These are phyloP conservation scores for Rhopalosiphum nymphaeae DNA, from an alignment of 2,888 invertebrate genomes.

Conservation along the genomic window DNA sequence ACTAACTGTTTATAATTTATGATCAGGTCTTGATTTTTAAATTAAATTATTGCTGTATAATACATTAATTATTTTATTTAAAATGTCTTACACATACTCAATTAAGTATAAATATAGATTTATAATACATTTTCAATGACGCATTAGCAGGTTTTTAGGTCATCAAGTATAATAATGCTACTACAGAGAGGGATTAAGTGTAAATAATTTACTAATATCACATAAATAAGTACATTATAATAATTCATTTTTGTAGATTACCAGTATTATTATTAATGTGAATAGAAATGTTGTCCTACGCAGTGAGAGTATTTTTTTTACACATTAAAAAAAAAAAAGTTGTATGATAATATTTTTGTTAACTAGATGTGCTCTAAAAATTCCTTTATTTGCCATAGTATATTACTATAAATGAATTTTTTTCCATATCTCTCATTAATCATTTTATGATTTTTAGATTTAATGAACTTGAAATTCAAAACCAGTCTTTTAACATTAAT, in stretches of 20 bases:
- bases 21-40: background rate
- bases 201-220: too few relatives aligned
- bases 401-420: background rate
- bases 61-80: background rate
- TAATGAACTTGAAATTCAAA: conserved; percentile 12
- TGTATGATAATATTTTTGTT: too few relatives aligned
- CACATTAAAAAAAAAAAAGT: background rate
- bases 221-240: too few relatives aligned
- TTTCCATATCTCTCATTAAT: background rate
- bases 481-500: conserved; percentile 34
- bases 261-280: too few relatives aligned
- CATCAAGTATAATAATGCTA: too few relatives aligned
- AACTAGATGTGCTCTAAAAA: too few relatives aligned
- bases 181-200: too few relatives aligned
- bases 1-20: background rate
- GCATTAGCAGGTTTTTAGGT: too few relatives aligned
- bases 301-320: background rate
- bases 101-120: background rate
- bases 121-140: background rate
- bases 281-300: too few relatives aligned
- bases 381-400: too few relatives aligned
- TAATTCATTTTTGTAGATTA: too few relatives aligned
- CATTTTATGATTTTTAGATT: conserved; percentile 20
- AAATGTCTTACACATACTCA: background rate
- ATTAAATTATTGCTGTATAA: background rate